Evolutionary conservation across 2,888 invertebrate genomes (phyloP).

Genomic region (Dicycla oo): DNA sequence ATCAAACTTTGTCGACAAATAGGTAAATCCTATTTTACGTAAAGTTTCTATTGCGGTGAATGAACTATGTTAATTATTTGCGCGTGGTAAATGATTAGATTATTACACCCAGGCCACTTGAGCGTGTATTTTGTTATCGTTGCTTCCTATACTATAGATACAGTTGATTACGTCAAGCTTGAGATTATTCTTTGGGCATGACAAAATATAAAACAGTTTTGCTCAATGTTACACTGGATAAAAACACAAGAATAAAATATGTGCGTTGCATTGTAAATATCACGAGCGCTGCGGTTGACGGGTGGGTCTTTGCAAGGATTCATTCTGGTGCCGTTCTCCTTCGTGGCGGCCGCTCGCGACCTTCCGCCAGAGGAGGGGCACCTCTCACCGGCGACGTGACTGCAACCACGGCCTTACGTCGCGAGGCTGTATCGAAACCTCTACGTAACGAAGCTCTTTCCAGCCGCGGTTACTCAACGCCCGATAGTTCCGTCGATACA

Average conservation of each 20-base stretch:
- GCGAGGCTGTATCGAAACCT: conserved; percentile 90
- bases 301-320: conserved; percentile 85
- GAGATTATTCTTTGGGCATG: conserved; percentile 53
- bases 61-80: conserved; percentile 82
- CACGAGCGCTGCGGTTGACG: conserved; percentile 68
- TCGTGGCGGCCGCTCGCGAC: conserved; percentile 85
- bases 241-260: conserved; percentile 58
- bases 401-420: conserved; percentile 89
- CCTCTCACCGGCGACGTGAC: conserved; percentile 89
- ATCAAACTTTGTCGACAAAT: conserved; percentile 66
- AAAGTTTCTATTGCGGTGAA: conserved; percentile 78
- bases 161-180: conserved; percentile 68
- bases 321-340: conserved; percentile 88
- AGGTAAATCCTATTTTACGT: conserved; percentile 66
- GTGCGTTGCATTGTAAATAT: conserved; percentile 68
- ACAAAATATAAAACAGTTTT: conserved; percentile 57
- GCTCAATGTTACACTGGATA: conserved; percentile 42
- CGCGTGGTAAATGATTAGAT: conserved; percentile 80
- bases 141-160: conserved; percentile 75
- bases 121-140: conserved; percentile 77
- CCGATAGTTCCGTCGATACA: conserved; percentile 88
- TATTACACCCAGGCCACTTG: conserved; percentile 74
- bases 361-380: conserved; percentile 88
- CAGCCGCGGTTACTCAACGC: conserved; percentile 87
- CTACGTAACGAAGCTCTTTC: conserved; percentile 90